A percentile compares a stretch with the other conserved stretches of the same genome.
Evolutionary conservation across 2,888 invertebrate genomes (phyloP).

Genomic region (Odontocerum albicorne): DNA sequence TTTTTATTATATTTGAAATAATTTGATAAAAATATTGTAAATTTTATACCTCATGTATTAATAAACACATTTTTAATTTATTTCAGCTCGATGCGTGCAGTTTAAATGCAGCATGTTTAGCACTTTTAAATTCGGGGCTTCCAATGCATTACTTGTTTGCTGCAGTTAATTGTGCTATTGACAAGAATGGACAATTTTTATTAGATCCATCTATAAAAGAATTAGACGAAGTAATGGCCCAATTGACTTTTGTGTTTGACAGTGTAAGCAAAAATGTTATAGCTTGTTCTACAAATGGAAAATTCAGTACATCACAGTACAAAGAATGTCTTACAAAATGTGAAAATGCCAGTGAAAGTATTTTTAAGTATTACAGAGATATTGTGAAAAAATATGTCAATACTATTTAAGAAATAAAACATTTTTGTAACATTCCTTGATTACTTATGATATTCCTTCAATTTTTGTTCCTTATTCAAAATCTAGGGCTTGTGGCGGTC

Average conservation of each 20-base stretch:
- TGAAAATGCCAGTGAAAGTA: slow-evolving; percentile 63
- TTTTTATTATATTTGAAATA: too few species aligned
- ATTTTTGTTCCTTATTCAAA: too few species aligned
- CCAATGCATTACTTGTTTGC: slow-evolving; percentile 81
- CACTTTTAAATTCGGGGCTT: slow-evolving; percentile 81
- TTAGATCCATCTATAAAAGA: slow-evolving; percentile 63
- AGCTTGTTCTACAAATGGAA: slow-evolving; percentile 70
- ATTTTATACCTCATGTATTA: slow-evolving; percentile 12
- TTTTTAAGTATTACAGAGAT: slow-evolving; percentile 75
- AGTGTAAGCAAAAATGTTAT: slow-evolving; percentile 60
- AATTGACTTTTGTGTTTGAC: slow-evolving; percentile 76
- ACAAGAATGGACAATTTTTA: slow-evolving; percentile 59
- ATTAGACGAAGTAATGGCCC: slow-evolving; percentile 58
- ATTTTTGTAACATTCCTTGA: too few species aligned
- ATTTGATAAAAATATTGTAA: too few species aligned
- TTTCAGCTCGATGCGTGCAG: slow-evolving; percentile 75
- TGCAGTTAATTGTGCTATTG: slow-evolving; percentile 74
- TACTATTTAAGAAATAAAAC: too few species aligned
- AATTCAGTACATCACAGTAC: slow-evolving; percentile 67
- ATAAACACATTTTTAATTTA: slow-evolving; percentile 37
- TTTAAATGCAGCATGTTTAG: slow-evolving; percentile 81
- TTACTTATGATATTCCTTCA: too few species aligned
- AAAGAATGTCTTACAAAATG: slow-evolving; percentile 66
- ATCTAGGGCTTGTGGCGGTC: too few species aligned
- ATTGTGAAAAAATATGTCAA: slow-evolving; percentile 60